Percentiles rank a stretch among this genome's conserved stretches.
Conservation (phyloP, 2,797 vertebrate species). For the Phoxinus dragarum region DNA sequence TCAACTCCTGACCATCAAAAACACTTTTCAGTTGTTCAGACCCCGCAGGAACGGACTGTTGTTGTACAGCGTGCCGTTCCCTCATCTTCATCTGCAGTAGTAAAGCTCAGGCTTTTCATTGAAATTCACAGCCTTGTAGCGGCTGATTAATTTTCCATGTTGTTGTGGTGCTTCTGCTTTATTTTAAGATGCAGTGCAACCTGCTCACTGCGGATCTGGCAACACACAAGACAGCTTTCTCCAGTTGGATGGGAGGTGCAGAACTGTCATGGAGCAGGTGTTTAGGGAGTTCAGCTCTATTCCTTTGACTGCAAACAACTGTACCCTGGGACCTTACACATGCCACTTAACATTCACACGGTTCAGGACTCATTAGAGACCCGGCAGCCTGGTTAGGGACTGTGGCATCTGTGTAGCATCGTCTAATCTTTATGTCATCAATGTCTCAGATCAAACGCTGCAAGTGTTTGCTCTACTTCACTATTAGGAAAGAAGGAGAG, state of each 20-base stretch:
- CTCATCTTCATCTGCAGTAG: constrained; percentile 32
- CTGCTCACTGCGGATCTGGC: constrained; percentile 59
- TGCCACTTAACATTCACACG: constrained; percentile 83
- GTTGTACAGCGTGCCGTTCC: neutral
- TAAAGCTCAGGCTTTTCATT: constrained; percentile 39
- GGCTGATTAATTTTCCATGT: constrained; percentile 54
- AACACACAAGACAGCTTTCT: constrained; percentile 63
- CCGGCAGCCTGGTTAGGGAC: constrained; percentile 74
- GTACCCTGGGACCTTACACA: constrained; percentile 79
- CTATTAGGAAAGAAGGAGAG: constrained; percentile 47
- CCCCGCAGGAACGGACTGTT: neutral
- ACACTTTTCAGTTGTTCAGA: neutral
- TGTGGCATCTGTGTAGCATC: constrained; percentile 82
- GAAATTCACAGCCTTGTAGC: constrained; percentile 46
- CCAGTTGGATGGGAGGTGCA: constrained; percentile 67
- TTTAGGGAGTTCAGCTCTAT: constrained; percentile 72
- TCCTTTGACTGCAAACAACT: constrained; percentile 70
- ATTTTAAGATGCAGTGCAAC: constrained; percentile 62
- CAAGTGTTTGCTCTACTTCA: constrained; percentile 72
- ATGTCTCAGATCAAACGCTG: constrained; percentile 80
- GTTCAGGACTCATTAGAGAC: constrained; percentile 81
- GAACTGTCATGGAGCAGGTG: constrained; percentile 77
- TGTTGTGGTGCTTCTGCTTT: constrained; percentile 52
- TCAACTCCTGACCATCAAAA: constrained; percentile 9
- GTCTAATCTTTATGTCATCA: constrained; percentile 79